These are phyloP conservation scores for Lordiphosa stackelbergi DNA, from an alignment of 1,140 invertebrate species.

Conservation along the genomic window DNA sequence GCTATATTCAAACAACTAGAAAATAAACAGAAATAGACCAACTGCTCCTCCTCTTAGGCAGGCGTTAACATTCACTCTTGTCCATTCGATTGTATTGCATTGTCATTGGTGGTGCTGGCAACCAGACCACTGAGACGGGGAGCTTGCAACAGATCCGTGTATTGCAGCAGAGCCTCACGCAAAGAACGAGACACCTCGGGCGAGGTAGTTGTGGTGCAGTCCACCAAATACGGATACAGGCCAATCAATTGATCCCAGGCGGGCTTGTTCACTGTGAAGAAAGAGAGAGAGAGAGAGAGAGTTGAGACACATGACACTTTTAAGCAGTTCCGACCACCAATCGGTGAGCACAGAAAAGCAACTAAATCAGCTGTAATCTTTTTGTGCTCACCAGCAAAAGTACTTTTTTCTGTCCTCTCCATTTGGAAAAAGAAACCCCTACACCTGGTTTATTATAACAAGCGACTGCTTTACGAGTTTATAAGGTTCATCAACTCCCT, in stretches of 20 bases:
- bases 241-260: constrained; percentile 95
- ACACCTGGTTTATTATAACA: no score
- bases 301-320: background rate
- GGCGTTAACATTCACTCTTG: constrained; percentile 54
- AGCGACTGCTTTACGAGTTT: no score
- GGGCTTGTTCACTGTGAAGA: constrained; percentile 84
- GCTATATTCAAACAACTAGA: constrained; percentile 44
- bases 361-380: no score
- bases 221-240: constrained; percentile 93
- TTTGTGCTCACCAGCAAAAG: no score
- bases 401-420: no score
- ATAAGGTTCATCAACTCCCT: no score
- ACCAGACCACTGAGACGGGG: constrained; percentile 74
- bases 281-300: background rate
- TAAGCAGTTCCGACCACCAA: no score
- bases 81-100: constrained; percentile 69
- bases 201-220: constrained; percentile 88
- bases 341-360: no score
- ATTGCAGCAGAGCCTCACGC: constrained; percentile 91
- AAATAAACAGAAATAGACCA: constrained; percentile 31
- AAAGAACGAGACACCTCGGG: constrained; percentile 89
- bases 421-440: no score
- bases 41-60: background rate
- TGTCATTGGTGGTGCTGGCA: constrained; percentile 29
- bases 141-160: constrained; percentile 89